Base-by-base conservation (phyloP, 2,797 vertebrate species). In the Mus minutoides region DNA sequence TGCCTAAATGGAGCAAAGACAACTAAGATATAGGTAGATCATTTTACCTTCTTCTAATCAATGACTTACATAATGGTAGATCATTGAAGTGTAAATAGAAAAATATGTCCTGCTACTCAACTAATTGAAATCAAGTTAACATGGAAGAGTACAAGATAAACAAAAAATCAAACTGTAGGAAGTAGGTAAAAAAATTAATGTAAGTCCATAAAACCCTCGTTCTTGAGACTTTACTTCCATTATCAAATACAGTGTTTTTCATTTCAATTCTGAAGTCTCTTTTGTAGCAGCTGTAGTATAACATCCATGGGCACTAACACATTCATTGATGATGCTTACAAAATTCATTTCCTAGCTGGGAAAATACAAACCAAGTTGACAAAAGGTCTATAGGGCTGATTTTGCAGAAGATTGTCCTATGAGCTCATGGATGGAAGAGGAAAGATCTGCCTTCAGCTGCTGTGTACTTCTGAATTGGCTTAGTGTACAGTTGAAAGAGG, bases 21-120 rank as follows among this genome's bases (percentile, higher is more conserved):
- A 90, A 92, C 85, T 86, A 87, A 91, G 76, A 90, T 73, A 31
- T 11, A 71, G 37, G 13, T 78, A 75, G 58, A 49, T 64, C 34
- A 79, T 97, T 96, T 85, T n/a, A 54, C 91, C 93, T 97, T 82
- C 31, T 88, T 90, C 24, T 78, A 82, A n/a, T 40, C 78, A 37
- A 31, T 85, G 90, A 94, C 80, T 93, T n/a, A 67, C 13, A 24
- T 78, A 90, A 92, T 43, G 17, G 13, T 71, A 40, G 13, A 26
- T 96, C 29, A 60, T 29, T 95, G 87, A 93, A 96, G 84, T 62
- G 52, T 37, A 76, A 88, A 69, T 6, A 86, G 92, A 37, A 85
- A 92, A 88, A 76, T 79, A 77, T 22, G 5, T 29, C 10, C 37
- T 52, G 3, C 46, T 16, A 22, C 22, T 94, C 58, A 56, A 56